These are phyloP conservation scores for Rhynchonycteris naso DNA, from an alignment of 2,797 vertebrate genomes.

Conservation along the genomic window DNA sequence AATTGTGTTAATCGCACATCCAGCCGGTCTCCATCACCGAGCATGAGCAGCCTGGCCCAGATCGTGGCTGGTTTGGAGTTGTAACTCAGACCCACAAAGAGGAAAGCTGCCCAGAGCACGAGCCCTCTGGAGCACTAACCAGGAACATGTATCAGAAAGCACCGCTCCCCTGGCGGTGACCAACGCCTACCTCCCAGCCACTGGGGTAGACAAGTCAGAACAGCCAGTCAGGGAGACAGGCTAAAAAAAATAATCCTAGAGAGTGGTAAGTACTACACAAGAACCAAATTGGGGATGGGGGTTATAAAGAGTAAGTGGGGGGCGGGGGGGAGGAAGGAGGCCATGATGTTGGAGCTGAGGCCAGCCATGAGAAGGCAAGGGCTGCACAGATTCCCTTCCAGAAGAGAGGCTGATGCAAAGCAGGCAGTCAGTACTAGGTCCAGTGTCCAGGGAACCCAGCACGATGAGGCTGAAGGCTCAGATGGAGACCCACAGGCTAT, in stretches of 20 bases:
- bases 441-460: rapidly evolving
- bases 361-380: background rate
- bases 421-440: background rate
- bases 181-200: background rate
- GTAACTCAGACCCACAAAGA: background rate
- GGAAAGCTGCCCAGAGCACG: background rate
- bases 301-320: background rate
- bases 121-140: background rate
- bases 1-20: background rate
- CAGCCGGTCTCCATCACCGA: background rate
- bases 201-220: background rate
- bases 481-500: background rate
- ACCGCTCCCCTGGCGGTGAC: background rate
- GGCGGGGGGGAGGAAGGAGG: background rate
- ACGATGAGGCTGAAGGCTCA: background rate
- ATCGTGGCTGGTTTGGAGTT: background rate
- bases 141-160: background rate
- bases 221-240: background rate
- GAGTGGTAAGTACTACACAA: background rate
- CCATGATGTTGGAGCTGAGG: background rate
- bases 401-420: background rate
- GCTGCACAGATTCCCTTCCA: background rate
- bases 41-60: background rate
- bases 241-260: background rate
- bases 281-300: background rate